phyloP scores from a whole-genome alignment of 2,113 vertebrate species.

The Falco punctatus region DNA sequence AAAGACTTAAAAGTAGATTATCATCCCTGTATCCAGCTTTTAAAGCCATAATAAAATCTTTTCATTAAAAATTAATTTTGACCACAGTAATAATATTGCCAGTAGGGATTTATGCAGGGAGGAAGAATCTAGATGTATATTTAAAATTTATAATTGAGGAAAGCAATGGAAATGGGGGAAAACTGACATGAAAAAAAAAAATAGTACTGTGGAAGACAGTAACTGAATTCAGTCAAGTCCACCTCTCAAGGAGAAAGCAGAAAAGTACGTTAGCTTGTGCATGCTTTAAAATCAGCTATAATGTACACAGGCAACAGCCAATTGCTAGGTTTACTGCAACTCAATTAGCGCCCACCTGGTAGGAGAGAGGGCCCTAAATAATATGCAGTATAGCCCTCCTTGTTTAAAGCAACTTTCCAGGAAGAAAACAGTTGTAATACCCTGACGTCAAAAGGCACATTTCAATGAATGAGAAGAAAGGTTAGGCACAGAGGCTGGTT shows the following conservation, averaged over 20 bases:
- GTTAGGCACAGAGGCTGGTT: neutral
- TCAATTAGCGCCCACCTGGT: neutral
- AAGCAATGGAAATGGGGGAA: neutral
- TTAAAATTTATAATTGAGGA: neutral
- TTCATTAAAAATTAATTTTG: neutral
- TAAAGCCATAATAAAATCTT: neutral
- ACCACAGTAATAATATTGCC: neutral
- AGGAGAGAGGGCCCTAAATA: neutral
- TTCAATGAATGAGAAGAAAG: neutral
- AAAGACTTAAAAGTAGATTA: neutral
- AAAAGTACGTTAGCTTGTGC: neutral
- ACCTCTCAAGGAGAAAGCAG: neutral
- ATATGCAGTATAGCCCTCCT: neutral
- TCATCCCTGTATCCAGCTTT: neutral
- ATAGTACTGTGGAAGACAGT: neutral
- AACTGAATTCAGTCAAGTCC: neutral
- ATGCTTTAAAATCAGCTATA: neutral
- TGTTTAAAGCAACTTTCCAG: neutral
- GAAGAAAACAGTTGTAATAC: neutral
- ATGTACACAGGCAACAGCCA: neutral
- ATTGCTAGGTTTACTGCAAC: neutral
- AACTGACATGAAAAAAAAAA: neutral
- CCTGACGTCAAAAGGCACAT: neutral
- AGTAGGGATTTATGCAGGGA: neutral
- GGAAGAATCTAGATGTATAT: neutral